Percentiles rank a stretch among this genome's conserved stretches.
phyloP scores from a whole-genome alignment of 37 sponge, comb jelly and placozoan genomes.

The Halichondria panicea region DNA sequence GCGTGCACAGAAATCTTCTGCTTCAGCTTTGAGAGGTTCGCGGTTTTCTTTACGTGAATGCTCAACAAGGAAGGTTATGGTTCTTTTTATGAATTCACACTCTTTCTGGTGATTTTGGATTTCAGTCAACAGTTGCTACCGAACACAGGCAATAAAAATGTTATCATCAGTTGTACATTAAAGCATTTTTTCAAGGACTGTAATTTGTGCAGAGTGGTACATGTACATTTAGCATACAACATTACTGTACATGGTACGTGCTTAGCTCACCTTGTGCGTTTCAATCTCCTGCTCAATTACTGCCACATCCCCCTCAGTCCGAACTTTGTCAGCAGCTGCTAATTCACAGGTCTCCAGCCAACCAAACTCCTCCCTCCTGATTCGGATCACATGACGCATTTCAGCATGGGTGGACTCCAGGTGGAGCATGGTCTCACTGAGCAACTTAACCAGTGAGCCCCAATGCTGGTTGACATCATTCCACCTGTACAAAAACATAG shows the following conservation, averaged over 20 bases:
- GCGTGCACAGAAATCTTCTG: slow-evolving; percentile 13
- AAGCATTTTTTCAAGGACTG: neutral
- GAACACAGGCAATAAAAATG: neutral
- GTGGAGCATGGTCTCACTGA: slow-evolving; percentile 44
- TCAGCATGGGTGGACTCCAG: slow-evolving; percentile 50
- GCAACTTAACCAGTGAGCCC: slow-evolving; percentile 59
- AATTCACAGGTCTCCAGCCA: slow-evolving; percentile 48
- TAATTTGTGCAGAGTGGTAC: neutral
- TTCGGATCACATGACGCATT: slow-evolving; percentile 35
- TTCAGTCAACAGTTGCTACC: slow-evolving; percentile 21
- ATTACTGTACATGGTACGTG: neutral
- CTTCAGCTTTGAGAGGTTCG: slow-evolving; percentile 18
- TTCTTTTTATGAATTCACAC: slow-evolving; percentile 26
- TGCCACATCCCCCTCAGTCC: slow-evolving; percentile 27
- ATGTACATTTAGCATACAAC: neutral
- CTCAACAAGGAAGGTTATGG: slow-evolving; percentile 43
- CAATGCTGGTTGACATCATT: slow-evolving; percentile 67
- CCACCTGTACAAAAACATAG: slow-evolving; percentile 18
- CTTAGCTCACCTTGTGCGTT: slow-evolving; percentile 25
- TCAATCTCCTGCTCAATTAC: slow-evolving; percentile 44
- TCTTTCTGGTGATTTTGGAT: slow-evolving; percentile 20
- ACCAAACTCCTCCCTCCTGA: slow-evolving; percentile 45
- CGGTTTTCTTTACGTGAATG: slow-evolving; percentile 27
- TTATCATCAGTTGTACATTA: neutral
- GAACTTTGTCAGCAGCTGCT: neutral